Conservation (phyloP, 2,113 vertebrate species). For the Recurvirostra avosetta region DNA sequence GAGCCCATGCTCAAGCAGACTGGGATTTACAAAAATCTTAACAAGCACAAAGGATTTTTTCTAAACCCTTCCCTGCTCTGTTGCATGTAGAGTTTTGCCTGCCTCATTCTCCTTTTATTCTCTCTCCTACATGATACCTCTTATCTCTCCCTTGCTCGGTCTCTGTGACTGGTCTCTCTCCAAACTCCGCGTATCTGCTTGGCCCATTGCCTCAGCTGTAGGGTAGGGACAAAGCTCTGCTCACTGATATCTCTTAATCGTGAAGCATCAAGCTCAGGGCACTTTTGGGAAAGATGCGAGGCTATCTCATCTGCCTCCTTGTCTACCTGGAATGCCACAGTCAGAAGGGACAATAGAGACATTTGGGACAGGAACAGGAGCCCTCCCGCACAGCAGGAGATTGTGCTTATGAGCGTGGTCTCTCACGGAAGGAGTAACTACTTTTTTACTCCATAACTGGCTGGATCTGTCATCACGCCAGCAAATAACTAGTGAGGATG, state of each 20-base stretch:
- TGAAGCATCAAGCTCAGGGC: background rate
- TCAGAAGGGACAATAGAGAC: background rate
- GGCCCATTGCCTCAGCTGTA: background rate
- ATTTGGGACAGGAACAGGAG: background rate
- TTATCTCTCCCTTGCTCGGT: background rate
- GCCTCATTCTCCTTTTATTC: background rate
- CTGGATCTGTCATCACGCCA: background rate
- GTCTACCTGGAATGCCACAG: background rate
- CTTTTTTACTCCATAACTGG: background rate
- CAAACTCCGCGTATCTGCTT: background rate
- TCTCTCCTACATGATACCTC: background rate
- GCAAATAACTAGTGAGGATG: background rate
- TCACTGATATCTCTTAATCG: background rate
- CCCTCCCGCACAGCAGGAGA: background rate
- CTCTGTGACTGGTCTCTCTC: background rate
- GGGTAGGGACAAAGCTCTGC: background rate
- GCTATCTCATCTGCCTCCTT: background rate
- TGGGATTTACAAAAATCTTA: constrained; percentile 37
- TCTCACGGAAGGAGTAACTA: background rate
- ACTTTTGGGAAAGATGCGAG: background rate
- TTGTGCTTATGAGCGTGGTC: background rate
- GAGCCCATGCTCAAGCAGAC: background rate
- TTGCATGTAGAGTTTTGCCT: background rate
- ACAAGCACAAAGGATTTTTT: constrained; percentile 35
- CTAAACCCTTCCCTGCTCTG: background rate